A percentile compares a stretch with the other conserved stretches of the same genome.
Conservation (phyloP, 2,113 vertebrate species). For the Salminus brasiliensis region DNA sequence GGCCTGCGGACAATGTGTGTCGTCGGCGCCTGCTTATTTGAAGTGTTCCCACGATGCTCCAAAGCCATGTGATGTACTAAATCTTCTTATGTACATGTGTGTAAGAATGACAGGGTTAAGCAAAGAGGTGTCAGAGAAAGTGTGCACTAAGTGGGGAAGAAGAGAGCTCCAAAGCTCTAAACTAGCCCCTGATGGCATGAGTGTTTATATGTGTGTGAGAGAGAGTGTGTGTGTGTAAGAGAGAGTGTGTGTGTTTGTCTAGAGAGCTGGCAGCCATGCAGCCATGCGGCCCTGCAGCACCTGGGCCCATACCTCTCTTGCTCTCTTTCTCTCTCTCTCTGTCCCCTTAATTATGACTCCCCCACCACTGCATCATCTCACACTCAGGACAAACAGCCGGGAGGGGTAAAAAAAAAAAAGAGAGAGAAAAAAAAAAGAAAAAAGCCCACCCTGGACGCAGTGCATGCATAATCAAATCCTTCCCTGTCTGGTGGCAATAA, state of each 20-base stretch:
- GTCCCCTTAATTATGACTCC: slow-evolving; percentile 43
- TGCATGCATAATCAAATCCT: slow-evolving; percentile 48
- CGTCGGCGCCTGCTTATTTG: slow-evolving; percentile 31
- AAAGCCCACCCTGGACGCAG: slow-evolving; percentile 36
- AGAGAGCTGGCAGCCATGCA: slow-evolving; percentile 35
- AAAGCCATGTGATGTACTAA: not conserved
- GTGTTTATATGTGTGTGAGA: not conserved
- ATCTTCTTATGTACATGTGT: not conserved
- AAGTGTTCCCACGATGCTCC: slow-evolving; percentile 12
- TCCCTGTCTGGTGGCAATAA: slow-evolving; percentile 36
- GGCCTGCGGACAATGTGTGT: not conserved
- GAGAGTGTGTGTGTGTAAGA: slow-evolving; percentile 10
- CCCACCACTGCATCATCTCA: slow-evolving; percentile 40
- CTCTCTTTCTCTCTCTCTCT: slow-evolving; percentile 21
- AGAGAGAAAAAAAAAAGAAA: not conserved
- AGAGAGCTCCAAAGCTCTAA: not conserved
- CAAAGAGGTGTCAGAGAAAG: not conserved
- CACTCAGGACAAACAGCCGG: slow-evolving; percentile 42
- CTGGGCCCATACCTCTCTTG: not conserved
- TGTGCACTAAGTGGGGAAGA: not conserved
- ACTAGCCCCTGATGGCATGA: slow-evolving; percentile 1
- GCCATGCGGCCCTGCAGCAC: slow-evolving; percentile 36
- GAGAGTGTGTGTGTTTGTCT: slow-evolving; percentile 25
- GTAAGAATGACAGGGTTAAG: not conserved
- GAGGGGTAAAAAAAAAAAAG: slow-evolving; percentile 1